These are phyloP conservation scores for Hyperopisus bebe DNA, from an alignment of 2,113 vertebrate species.

Conservation along the genomic window DNA sequence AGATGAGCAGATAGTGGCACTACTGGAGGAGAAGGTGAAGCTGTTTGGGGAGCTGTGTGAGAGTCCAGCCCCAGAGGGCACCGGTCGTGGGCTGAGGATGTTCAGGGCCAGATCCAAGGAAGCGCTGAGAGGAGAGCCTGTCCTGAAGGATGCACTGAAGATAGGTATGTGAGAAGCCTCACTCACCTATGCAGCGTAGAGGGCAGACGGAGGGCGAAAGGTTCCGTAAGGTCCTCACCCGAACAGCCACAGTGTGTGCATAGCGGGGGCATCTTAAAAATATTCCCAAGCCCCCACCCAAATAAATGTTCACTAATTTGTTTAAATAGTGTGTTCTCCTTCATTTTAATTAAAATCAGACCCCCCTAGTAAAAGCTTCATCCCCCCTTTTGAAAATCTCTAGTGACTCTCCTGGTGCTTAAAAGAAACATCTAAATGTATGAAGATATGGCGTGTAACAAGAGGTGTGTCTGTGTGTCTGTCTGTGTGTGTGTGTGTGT, in stretches of 20 bases:
- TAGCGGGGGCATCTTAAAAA: neutral
- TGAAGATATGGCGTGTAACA: neutral
- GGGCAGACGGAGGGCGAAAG: neutral
- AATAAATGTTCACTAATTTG: neutral
- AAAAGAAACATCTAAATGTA: neutral
- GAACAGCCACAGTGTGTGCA: neutral
- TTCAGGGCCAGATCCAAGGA: slow-evolving; percentile 82
- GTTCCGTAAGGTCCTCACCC: neutral
- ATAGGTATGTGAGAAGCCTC: slow-evolving; percentile 70
- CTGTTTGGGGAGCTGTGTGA: slow-evolving; percentile 86
- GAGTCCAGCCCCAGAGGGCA: slow-evolving; percentile 52
- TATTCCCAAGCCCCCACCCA: neutral
- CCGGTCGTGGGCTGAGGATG: slow-evolving; percentile 37
- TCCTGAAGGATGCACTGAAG: slow-evolving; percentile 82
- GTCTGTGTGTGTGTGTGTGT: slow-evolving; percentile 1
- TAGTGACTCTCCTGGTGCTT: neutral
- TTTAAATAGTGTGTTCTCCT: neutral
- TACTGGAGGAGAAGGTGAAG: slow-evolving; percentile 84
- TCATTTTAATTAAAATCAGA: neutral
- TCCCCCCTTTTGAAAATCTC: neutral
- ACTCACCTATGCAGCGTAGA: neutral
- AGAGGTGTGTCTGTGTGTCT: neutral
- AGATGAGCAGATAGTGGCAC: slow-evolving; percentile 80
- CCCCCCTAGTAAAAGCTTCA: neutral
- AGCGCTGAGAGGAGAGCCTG: slow-evolving; percentile 71